These are phyloP conservation scores for Tinamus guttatus DNA, from an alignment of 2,113 vertebrate species.

Conservation along the genomic window DNA sequence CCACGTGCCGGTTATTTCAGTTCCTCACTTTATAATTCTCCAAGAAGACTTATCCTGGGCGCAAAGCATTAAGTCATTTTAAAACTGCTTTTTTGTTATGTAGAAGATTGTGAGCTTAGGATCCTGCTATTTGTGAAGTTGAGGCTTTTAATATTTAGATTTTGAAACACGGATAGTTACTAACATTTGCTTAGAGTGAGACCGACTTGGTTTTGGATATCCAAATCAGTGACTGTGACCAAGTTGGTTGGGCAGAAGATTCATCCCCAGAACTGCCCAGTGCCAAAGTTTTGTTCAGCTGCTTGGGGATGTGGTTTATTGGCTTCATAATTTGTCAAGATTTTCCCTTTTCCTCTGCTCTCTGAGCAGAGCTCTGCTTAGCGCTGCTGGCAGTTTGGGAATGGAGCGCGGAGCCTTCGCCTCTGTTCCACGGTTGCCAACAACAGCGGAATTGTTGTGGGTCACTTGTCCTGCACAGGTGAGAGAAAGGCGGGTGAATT, in stretches of 20 bases:
- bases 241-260: neutral
- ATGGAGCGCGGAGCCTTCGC: neutral
- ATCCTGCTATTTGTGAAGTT: neutral
- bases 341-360: neutral
- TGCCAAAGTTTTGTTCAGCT: neutral
- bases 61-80: neutral
- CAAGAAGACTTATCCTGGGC: neutral
- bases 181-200: neutral
- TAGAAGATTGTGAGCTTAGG: neutral
- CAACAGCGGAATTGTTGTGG: neutral
- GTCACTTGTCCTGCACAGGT: neutral
- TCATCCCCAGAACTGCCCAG: neutral
- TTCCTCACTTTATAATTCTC: neutral
- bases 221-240: neutral
- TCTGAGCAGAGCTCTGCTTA: too few relatives aligned
- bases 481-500: neutral
- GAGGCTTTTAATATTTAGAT: neutral
- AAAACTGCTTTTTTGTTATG: neutral
- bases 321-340: neutral
- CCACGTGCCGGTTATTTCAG: neutral
- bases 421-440: neutral
- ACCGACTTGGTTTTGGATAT: neutral
- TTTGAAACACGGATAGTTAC: neutral
- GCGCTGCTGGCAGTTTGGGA: neutral
- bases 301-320: neutral